Conservation (phyloP, 2,797 vertebrate genomes). For the Phoeniculus purpureus region DNA sequence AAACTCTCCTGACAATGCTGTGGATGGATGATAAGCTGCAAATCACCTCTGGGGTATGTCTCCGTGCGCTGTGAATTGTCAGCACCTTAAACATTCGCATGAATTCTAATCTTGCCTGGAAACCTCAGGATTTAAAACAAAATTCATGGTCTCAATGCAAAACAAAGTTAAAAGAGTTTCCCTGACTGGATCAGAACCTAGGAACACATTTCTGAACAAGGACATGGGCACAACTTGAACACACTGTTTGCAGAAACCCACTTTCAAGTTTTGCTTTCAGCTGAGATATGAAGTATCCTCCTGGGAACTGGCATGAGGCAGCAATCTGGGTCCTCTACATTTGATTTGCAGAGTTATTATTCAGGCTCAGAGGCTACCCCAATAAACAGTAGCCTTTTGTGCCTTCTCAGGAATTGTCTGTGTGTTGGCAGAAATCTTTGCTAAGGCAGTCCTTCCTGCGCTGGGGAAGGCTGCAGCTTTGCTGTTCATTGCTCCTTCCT, state of each 20-base stretch:
- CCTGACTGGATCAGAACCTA: background rate
- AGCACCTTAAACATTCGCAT: background rate
- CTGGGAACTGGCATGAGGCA: background rate
- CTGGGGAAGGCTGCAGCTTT: background rate
- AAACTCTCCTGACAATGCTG: background rate
- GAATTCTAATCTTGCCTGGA: background rate
- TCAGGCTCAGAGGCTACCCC: background rate
- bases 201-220: background rate
- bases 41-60: background rate
- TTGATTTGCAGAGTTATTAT: background rate
- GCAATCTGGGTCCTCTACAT: background rate
- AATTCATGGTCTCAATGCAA: background rate
- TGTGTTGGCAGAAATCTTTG: background rate
- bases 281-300: background rate
- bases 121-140: background rate
- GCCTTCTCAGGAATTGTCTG: background rate
- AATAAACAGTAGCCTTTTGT: background rate
- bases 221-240: background rate
- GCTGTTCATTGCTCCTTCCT: background rate
- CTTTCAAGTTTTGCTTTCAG: background rate
- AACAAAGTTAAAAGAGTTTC: background rate
- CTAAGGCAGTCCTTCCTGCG: rapidly evolving
- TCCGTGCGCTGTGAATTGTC: background rate
- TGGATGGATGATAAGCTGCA: background rate
- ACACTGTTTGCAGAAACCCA: background rate